These are phyloP conservation scores for Bhutanitis thaidina DNA, from an alignment of 2,888 invertebrate genomes.

Conservation along the genomic window DNA sequence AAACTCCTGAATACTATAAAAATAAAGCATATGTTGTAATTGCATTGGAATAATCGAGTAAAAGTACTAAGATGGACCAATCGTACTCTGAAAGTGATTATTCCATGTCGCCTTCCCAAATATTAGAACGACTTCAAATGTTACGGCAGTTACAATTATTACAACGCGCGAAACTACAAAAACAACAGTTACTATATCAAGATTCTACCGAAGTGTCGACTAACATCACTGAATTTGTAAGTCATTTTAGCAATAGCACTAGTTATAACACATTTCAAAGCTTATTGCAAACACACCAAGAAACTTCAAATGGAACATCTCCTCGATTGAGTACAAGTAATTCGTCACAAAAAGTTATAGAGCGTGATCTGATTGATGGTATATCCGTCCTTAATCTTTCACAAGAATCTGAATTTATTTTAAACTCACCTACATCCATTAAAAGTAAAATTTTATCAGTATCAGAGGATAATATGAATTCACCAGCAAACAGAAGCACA, in stretches of 20 bases:
- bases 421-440: constrained; percentile 45
- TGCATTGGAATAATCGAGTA: no score
- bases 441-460: constrained; percentile 43
- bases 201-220: constrained; percentile 55
- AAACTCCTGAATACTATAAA: neutral
- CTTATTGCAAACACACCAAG: constrained; percentile 52
- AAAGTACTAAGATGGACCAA: constrained; percentile 48
- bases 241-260: constrained; percentile 65
- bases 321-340: constrained; percentile 34
- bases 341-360: constrained; percentile 40
- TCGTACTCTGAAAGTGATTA: constrained; percentile 62
- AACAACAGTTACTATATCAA: constrained; percentile 58
- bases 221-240: constrained; percentile 62
- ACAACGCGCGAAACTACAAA: constrained; percentile 68
- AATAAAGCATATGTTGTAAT: neutral
- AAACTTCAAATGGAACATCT: constrained; percentile 38
- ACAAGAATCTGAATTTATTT: constrained; percentile 60
- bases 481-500: constrained; percentile 21
- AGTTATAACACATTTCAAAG: constrained; percentile 69
- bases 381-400: constrained; percentile 65
- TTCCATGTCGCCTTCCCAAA: constrained; percentile 64
- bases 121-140: constrained; percentile 63
- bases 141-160: constrained; percentile 61
- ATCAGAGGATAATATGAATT: constrained; percentile 23
- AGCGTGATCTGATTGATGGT: constrained; percentile 65